A percentile compares a stretch with the other conserved stretches of the same genome.
Conservation (phyloP, 2,113 vertebrate species). For the Halcyon malimbica region DNA sequence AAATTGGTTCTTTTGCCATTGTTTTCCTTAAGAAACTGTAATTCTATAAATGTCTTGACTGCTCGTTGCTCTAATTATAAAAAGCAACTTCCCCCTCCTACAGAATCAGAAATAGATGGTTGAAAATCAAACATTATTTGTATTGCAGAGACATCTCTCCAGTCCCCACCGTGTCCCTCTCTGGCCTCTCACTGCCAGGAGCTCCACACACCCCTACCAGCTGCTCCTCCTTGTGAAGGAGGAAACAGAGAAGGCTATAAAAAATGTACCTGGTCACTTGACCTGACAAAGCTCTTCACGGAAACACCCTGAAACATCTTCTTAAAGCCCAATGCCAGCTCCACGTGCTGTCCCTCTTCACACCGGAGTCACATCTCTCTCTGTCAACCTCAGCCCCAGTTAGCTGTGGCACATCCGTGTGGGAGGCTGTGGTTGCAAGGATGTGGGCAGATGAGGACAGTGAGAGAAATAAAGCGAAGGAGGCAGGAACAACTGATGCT, state of each 20-base stretch:
- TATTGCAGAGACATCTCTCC: neutral
- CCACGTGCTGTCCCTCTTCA: neutral
- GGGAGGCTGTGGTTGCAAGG: neutral
- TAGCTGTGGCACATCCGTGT: fast-evolving
- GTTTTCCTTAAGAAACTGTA: constrained; percentile 25
- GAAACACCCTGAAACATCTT: neutral
- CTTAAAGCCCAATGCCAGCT: neutral
- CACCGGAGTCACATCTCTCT: neutral
- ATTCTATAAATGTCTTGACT: neutral
- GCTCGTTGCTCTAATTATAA: constrained; percentile 5
- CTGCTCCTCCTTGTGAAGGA: neutral
- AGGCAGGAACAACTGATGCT: neutral
- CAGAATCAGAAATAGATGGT: neutral
- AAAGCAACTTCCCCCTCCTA: neutral
- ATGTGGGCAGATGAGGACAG: neutral
- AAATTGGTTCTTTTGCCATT: neutral
- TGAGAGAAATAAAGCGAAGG: neutral
- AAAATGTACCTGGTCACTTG: neutral
- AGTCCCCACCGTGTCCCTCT: neutral
- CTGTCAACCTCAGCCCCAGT: neutral
- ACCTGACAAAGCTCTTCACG: neutral
- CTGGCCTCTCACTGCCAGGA: neutral
- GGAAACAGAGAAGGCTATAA: neutral
- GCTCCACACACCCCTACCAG: neutral
- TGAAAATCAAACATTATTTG: neutral